Percentiles rank a stretch among this genome's conserved stretches.
phyloP scores from a whole-genome alignment of 1,140 invertebrate species.

The Lithobius niger region DNA sequence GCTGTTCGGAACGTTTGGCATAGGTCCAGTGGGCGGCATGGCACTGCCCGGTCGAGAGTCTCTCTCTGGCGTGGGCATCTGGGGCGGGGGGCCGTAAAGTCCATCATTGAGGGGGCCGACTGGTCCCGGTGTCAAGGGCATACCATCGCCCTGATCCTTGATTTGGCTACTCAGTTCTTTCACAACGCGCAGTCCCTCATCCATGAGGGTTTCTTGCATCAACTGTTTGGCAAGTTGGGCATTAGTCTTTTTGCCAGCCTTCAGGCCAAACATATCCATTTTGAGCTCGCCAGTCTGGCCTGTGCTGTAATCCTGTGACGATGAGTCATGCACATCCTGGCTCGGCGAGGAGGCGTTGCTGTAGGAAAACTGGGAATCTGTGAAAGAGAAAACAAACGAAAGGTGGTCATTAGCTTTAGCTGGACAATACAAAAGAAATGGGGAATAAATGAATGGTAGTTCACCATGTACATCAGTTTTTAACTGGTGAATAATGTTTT shows the following conservation, averaged over 20 bases:
- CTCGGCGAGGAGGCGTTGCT: conserved; percentile 56
- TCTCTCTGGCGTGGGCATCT: not conserved
- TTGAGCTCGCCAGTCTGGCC: conserved; percentile 9
- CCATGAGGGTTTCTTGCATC: conserved; percentile 28
- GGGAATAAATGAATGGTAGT: too few species aligned
- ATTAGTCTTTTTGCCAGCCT: conserved; percentile 18
- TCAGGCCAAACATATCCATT: conserved; percentile 9
- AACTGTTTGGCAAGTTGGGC: conserved; percentile 27
- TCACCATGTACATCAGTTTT: too few species aligned
- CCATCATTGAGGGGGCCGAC: not conserved
- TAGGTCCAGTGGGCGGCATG: not conserved
- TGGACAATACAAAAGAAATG: too few species aligned
- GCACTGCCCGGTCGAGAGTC: not conserved
- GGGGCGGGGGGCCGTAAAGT: too few species aligned
- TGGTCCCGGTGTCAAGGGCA: not conserved
- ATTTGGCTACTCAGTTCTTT: conserved; percentile 25
- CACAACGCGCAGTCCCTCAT: conserved; percentile 29
- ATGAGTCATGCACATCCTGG: conserved; percentile 29
- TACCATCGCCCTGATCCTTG: conserved; percentile 12
- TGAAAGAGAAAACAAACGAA: not conserved
- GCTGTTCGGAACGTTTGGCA: not conserved
- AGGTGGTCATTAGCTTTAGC: too few species aligned
- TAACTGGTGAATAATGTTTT: too few species aligned
- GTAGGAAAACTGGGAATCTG: conserved; percentile 53
- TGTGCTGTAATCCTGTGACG: conserved; percentile 17